A percentile compares a stretch with the other conserved stretches of the same genome.
phyloP scores from a whole-genome alignment of 2,113 vertebrate genomes.

The Narcine bancroftii region DNA sequence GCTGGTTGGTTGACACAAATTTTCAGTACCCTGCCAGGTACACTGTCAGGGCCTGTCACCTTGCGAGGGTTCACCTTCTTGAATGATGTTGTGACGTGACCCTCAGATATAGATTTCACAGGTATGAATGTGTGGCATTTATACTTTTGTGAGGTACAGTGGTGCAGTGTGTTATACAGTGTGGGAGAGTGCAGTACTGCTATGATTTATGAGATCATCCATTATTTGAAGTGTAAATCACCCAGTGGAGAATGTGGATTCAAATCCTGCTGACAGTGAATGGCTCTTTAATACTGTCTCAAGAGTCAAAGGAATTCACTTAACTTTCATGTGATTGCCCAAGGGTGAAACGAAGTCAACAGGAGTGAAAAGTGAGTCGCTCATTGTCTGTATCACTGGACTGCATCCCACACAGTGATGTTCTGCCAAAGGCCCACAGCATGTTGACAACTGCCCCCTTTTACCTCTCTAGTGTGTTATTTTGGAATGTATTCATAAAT shows the following conservation, averaged over 20 bases:
- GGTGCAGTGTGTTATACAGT: background rate
- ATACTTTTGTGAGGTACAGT: background rate
- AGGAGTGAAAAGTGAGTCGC: too few relatives aligned
- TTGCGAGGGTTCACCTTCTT: too few relatives aligned
- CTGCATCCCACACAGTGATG: background rate
- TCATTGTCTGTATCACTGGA: background rate
- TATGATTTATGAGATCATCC: background rate
- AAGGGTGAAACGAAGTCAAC: background rate
- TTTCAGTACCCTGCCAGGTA: too few relatives aligned
- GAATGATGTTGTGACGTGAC: too few relatives aligned
- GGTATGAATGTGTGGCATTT: background rate
- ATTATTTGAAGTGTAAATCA: background rate
- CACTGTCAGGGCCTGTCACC: too few relatives aligned
- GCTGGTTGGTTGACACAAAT: too few relatives aligned
- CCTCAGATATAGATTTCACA: too few relatives aligned
- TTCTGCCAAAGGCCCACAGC: background rate
- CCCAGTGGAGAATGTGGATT: background rate
- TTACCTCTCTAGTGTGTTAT: background rate
- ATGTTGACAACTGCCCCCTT: background rate
- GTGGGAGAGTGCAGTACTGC: background rate
- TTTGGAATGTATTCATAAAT: background rate
- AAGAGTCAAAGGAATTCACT: background rate
- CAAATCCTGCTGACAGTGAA: background rate
- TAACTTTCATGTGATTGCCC: background rate
- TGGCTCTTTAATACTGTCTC: background rate